phyloP scores from a whole-genome alignment of 64 coral and sea anemone species.

The Cladopsammia gracilis region DNA sequence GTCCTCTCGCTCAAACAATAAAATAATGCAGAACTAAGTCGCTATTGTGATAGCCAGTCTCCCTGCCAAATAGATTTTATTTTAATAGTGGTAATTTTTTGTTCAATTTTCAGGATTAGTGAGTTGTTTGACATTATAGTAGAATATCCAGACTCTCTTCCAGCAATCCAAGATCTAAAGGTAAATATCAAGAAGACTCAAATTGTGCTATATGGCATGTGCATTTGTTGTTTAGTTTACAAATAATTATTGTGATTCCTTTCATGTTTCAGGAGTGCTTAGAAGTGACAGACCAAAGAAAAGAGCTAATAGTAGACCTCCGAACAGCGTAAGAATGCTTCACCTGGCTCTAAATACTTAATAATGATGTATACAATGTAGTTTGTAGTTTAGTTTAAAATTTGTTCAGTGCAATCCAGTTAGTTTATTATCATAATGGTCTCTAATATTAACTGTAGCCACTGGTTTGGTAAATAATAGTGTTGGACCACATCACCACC shows the following conservation, averaged over 20 bases:
- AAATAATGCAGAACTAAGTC: too few relatives aligned
- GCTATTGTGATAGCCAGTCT: too few relatives aligned
- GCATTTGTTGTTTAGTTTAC: background rate
- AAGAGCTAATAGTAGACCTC: slow-evolving; percentile 85
- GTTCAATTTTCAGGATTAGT: slow-evolving; percentile 75
- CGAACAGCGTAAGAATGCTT: slow-evolving; percentile 80
- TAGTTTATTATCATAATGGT: too few relatives aligned
- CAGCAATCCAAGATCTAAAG: slow-evolving; percentile 93
- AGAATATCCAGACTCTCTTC: slow-evolving; percentile 94
- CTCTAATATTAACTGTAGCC: too few relatives aligned
- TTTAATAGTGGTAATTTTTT: background rate
- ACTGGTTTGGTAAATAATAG: too few relatives aligned
- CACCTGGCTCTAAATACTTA: too few relatives aligned
- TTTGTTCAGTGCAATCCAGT: too few relatives aligned
- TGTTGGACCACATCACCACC: too few relatives aligned
- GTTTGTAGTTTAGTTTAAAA: too few relatives aligned
- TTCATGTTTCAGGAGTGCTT: slow-evolving; percentile 81
- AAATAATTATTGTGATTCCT: background rate
- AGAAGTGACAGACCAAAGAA: slow-evolving; percentile 91
- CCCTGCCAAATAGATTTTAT: too few relatives aligned
- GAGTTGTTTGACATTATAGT: slow-evolving; percentile 96
- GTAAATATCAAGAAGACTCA: slow-evolving; percentile 13
- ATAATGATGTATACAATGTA: too few relatives aligned
- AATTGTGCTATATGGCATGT: background rate
- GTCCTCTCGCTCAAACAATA: too few relatives aligned